Base-by-base conservation (phyloP, 2,113 vertebrate genomes). In the Petromus typicus region DNA sequence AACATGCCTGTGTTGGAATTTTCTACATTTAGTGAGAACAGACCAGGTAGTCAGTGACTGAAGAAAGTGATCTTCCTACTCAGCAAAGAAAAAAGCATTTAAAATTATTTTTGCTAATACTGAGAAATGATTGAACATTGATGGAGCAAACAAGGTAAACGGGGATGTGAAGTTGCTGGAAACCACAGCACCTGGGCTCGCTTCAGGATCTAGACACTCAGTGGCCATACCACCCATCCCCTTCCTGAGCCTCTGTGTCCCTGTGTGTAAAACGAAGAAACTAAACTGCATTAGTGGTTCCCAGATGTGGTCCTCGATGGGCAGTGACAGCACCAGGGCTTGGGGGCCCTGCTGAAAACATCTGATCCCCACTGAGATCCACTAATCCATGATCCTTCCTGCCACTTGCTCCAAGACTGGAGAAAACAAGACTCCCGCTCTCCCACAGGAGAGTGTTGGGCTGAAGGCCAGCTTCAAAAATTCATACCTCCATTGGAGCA, bases 1-100 rank as follows among this genome's bases (percentile, higher is more conserved):
- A 73, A 90, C 96, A 97, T 97, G 54, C 45, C 87, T 85, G 67
- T 51, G 85, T 37, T 16, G 73, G 93, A 94, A 93, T 97, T 93
- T 91, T 83, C 67, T 23, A 14, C 92, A 92, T 66, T 83, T 88
- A 71, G 32, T 59, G 64, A 91, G 67, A 88, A 91, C 34, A 71
- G 69, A 90, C 45, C 14, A 54, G 25, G 30, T 8, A 85, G 32
- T 45, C 18, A 51, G 30, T 13, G 66, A 63, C 25, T 27, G 45
- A 84, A 86, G 92, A 89, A 92, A 94, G 13, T 37, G 76, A 51
- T 84, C 25, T 37, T 64, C 2, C 51, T 88, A 92, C 32, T 84
- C 45, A 78, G 69, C 34, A 66, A 63, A 78, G 90, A 92, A 40
- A 79, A 75, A 73, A 43, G 12, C 61, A 3, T 9, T 67, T 11